A percentile compares a stretch with the other conserved stretches of the same genome.
phyloP scores from a whole-genome alignment of 2,797 vertebrate genomes.

The Synaphobranchus kaupii region DNA sequence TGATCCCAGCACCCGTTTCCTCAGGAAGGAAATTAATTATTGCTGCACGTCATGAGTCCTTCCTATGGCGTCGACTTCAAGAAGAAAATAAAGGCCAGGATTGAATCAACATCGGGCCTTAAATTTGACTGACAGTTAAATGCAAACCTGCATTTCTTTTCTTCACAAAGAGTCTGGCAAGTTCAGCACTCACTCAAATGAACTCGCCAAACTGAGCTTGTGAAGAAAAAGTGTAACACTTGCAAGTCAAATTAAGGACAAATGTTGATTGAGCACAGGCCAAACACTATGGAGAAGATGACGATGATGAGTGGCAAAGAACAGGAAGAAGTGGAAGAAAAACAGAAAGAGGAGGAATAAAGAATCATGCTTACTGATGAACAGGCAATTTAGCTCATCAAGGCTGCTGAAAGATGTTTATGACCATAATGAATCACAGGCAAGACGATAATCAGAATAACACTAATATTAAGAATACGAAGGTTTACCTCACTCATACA shows the following conservation, averaged over 20 bases:
- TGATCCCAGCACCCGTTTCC: background rate
- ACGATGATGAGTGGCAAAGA: background rate
- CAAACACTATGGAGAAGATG: no score
- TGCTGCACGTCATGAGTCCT: background rate
- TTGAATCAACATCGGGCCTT: background rate
- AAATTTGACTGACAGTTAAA: no score
- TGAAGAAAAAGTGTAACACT: no score
- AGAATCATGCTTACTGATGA: no score
- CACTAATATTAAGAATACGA: background rate
- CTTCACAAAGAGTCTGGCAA: no score
- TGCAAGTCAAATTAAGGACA: no score
- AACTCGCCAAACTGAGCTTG: no score
- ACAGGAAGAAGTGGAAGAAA: background rate
- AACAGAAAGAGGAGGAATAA: background rate
- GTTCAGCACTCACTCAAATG: no score
- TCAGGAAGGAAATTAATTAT: background rate
- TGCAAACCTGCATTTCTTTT: no score
- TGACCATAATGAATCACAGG: background rate
- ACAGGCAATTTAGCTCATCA: no score
- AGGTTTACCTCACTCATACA: background rate
- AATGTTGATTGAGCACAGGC: no score
- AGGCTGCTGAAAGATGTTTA: background rate
- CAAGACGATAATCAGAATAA: background rate
- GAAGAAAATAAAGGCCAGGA: background rate
- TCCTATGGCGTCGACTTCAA: background rate